Conservation (phyloP, 2,888 invertebrate species). For the Apotomis capreana region DNA sequence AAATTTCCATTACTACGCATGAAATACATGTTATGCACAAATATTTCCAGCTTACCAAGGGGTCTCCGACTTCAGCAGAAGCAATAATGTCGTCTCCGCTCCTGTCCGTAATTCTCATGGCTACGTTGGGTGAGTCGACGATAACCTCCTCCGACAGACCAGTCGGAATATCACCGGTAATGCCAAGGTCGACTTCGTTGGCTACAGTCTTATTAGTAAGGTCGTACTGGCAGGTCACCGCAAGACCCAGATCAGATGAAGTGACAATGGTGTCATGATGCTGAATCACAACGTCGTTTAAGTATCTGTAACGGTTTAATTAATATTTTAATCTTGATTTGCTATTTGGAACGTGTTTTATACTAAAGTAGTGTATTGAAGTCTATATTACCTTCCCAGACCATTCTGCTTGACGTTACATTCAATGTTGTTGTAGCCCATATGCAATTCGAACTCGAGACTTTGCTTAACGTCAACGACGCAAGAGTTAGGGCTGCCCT, state of each 20-base stretch:
- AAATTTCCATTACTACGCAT: background rate
- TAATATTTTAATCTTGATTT: background rate
- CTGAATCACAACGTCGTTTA: conserved; percentile 97
- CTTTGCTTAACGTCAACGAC: conserved; percentile 94
- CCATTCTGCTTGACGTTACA: conserved; percentile 96
- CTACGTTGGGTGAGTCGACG: conserved; percentile 97
- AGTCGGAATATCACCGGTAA: conserved; percentile 93
- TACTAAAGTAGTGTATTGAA: background rate
- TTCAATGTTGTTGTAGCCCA: conserved; percentile 96
- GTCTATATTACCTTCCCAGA: conserved; percentile 86
- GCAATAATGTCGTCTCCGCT: conserved; percentile 92
- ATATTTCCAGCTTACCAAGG: conserved; percentile 79
- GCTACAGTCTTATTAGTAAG: conserved; percentile 96
- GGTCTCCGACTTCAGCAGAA: conserved; percentile 96
- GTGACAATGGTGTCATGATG: conserved; percentile 98
- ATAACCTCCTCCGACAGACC: conserved; percentile 95
- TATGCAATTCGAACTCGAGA: conserved; percentile 94
- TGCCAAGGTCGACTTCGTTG: conserved; percentile 95
- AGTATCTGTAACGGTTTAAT: conserved; percentile 78
- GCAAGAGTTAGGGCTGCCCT: conserved; percentile 96
- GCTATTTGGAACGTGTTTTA: too few species aligned
- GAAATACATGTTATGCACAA: background rate
- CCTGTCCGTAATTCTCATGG: conserved; percentile 95
- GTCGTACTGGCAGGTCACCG: conserved; percentile 97
- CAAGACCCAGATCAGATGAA: conserved; percentile 95